A percentile compares a stretch with the other conserved stretches of the same genome.
phyloP scores from a whole-genome alignment of 92 coral and sea anemone genomes.

The Metridium senile region DNA sequence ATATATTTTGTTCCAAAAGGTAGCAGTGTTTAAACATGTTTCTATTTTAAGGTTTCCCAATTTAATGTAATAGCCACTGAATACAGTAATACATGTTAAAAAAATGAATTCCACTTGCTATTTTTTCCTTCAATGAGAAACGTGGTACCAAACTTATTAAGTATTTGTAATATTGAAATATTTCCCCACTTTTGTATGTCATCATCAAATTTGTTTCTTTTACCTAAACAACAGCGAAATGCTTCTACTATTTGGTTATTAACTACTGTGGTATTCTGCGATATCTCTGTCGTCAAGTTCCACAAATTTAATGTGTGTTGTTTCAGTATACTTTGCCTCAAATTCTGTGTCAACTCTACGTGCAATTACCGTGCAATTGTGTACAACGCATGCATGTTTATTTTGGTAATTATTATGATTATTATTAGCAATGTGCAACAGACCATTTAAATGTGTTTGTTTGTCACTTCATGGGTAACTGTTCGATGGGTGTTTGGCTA shows the following conservation, averaged over 20 bases:
- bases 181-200: too few relatives aligned
- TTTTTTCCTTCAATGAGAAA: too few relatives aligned
- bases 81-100: neutral
- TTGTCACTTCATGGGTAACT: neutral
- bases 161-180: neutral
- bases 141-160: too few relatives aligned
- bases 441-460: neutral
- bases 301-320: neutral
- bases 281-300: neutral
- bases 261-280: neutral
- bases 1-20: neutral
- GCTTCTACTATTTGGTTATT: neutral
- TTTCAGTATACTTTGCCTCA: neutral
- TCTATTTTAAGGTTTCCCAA: neutral
- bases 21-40: neutral
- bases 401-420: neutral
- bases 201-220: too few relatives aligned
- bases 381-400: neutral
- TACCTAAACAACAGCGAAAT: too few relatives aligned
- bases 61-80: neutral
- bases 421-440: neutral
- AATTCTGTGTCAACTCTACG: neutral
- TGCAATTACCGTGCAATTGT: neutral
- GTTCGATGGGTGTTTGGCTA: neutral
- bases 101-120: neutral